Evolutionary conservation across 2,888 invertebrate genomes (phyloP), one percentile per base, ranked within the genome.

Genomic region (Galeopsomyia nigrocyanea): DNA sequence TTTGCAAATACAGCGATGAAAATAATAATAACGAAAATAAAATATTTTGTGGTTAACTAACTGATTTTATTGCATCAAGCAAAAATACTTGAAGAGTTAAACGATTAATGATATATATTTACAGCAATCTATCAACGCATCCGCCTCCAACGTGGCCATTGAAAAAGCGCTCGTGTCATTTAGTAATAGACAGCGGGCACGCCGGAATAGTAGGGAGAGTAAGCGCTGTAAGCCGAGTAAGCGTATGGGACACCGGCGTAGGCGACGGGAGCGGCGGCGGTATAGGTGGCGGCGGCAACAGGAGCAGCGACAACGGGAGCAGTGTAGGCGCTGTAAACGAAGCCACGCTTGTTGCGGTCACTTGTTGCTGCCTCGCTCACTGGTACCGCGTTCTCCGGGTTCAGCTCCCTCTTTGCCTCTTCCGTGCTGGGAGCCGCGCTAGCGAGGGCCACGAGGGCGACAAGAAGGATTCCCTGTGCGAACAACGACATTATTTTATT

Each of bases 141-240:
- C n/a, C 50, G 21, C 10, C n/a, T 6, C 22, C 50, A 67, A 17
- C 51, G 9, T 16, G 16, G 1, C n/a, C 46, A 17, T 16, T n/a
- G 57, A 1, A 0, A n/a, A 3, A 26, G 26, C 26, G 26, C 5
- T 26, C 26, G 26, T 26, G 26, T 26, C 5, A 26, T 21, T 66
- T 31, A 71, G 21, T 56, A 53, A 64, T 72, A 72, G 46, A 64
- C 53, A 22, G 65, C 62, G 6, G 74, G 74, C 70, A 39, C 39
- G 39, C 71, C 68, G 22, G 64, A 56, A 70, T 74, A 74, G 74
- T 71, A 71, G 5, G 74, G 55, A 3, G 74, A 21, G 50, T 74
- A 74, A 0, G 68, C 22, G 22, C 53, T 47, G 62, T 73, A 73
- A 5, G 65, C 47, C 0, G 65, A 47, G 57, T 66, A 66, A 16